These are phyloP conservation scores for Machimus rusticus DNA, from an alignment of 2,888 invertebrate genomes.

Conservation along the genomic window DNA sequence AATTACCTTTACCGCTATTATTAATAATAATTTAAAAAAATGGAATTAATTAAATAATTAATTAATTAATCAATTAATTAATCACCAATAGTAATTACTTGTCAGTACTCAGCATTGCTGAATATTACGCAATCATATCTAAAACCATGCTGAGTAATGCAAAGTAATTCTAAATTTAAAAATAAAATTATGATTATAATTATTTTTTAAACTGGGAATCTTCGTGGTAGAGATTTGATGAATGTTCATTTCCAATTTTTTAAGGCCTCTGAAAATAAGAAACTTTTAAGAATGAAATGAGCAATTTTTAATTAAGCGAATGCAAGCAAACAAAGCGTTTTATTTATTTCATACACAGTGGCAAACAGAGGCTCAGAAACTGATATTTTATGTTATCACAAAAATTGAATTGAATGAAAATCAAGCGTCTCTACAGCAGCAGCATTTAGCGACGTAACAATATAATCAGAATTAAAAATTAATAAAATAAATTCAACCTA, in stretches of 20 bases:
- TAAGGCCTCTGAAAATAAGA: neutral
- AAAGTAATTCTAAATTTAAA: no score
- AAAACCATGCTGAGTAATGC: no score
- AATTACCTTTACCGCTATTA: no score
- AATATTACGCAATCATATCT: no score
- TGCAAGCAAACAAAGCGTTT: neutral
- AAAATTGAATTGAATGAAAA: neutral
- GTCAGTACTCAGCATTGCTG: no score
- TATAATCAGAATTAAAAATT: neutral
- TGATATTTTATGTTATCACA: neutral
- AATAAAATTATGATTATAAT: neutral
- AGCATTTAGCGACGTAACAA: neutral
- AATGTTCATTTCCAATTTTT: neutral
- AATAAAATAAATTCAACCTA: conserved; percentile 64
- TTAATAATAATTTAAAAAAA: no score
- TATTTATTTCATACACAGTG: neutral
- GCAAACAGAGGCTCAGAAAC: neutral
- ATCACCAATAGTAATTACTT: no score
- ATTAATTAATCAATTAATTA: no score
- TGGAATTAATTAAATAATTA: no score
- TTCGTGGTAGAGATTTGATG: neutral
- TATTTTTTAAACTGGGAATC: neutral
- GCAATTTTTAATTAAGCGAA: neutral
- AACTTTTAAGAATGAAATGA: neutral
- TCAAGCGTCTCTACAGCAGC: neutral